Evolutionary conservation across 2,113 vertebrate genomes (phyloP), one percentile per base, ranked within the genome.

Genomic region (Calypte anna): DNA sequence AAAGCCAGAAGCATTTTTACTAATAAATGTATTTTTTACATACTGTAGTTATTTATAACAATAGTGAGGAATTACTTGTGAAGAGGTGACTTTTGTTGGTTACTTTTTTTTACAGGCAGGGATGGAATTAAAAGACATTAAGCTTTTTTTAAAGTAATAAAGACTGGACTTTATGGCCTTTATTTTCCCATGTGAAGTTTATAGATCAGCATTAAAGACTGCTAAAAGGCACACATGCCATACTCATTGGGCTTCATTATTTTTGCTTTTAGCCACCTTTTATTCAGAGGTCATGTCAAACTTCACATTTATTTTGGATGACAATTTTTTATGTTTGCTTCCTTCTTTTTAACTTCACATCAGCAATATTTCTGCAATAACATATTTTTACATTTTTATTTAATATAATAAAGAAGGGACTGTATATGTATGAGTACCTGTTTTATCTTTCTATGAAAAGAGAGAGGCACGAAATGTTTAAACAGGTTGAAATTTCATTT

Each of bases 1-100:
- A 83, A 63, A 96, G 66, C 82, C 88, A 88, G 88, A 80, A 94
- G 55, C 36, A 72, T 87, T 95, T 83, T 86, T 88, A 15, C 43
- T 93, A 91, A 46, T 31, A 88, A 89, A 67, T 74, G 25, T 62
- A 14, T 79, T 72, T 93, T 86, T 86, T 83, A 1, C 27, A 27
- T 70, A 33, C 12, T 69, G 14, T 72, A 88, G n/a, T 74, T 93
- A 82, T 86, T 94, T 96, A 77, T 86, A 20, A 72, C 23, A 77
- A 79, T 53, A 68, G 23, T 30, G 33, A 73, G 27, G 44, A 94
- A 93, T 84, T 91, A 88, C 30, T 84, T 82, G 18, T 27, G 14
- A 93, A 72, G 51, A 83, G 44, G 44, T 91, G 51, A 74, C 82
- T 94, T 94, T 79, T 53, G 54, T 2, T 62, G 19, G 5, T 72